Evolutionary conservation across 64 coral and sea anemone species (phyloP), one percentile per base, ranked within the genome.

Genomic region (Astreopora myriophthalma): DNA sequence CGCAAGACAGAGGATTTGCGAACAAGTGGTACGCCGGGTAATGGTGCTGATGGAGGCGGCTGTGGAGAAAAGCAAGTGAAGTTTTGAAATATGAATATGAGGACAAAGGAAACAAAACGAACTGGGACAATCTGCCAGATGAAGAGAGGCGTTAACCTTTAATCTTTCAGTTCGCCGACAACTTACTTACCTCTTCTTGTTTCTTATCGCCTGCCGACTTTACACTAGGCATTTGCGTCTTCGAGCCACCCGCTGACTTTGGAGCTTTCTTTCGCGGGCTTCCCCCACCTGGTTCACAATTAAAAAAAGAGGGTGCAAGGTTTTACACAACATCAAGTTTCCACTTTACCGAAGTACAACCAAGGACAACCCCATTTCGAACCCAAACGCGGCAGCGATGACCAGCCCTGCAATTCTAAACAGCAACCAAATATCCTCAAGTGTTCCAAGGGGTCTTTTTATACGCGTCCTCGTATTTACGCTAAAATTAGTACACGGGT

Each of bases 1-100:
- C 97, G 97, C 28, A 99, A 84, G 6, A 99, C 97, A 34, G 97
- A 99, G 26, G 97, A 99, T 62, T 96, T 99, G 5, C 94, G 94
- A 23, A 86, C 62, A 55, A 37, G 35, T 20, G 85, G 17, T 27
- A 64, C 79, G 48, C 63, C 75, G n/a, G 38, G 48, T 31, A 71
- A 35, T 70, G 55, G 69, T 33, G 73, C 73, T 67, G 49, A 28
- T 9, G 87, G 27, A 36, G 76, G 75, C 48, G 46, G 44, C 89
- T 80, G 38, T 8, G 38, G 9, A 76, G 22, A 76, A 19, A 65
- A n/a, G 51, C 11, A 70, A 22, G 25, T 13, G 22, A 12, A 72
- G 20, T 6, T 38, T 3, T 0, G 34, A 6, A 33, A n/a, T 5
- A 11, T 17, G 35, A 14, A 35, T 38, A 55, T 16, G 17, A 1